Conservation (phyloP, 2,113 vertebrate genomes). For the Clarias batrachus region DNA sequence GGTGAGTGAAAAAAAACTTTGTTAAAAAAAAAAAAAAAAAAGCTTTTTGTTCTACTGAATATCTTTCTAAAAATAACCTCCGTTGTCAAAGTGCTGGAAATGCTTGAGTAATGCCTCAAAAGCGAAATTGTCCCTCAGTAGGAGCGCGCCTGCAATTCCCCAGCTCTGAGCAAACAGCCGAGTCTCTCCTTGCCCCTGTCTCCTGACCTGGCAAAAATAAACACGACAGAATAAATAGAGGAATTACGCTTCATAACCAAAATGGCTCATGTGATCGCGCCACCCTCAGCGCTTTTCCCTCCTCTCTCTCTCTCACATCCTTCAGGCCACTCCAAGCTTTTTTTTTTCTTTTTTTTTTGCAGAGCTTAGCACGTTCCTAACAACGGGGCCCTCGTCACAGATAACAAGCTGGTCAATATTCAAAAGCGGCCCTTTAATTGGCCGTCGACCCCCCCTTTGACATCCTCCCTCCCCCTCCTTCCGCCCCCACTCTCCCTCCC, state of each 20-base stretch:
- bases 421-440: slow-evolving; percentile 61
- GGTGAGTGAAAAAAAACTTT: too few relatives aligned
- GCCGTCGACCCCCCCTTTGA: slow-evolving; percentile 14
- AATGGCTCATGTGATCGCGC: slow-evolving; percentile 55
- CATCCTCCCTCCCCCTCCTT: background rate
- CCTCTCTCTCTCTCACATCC: slow-evolving; percentile 54
- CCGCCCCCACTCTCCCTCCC: background rate
- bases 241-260: slow-evolving; percentile 56
- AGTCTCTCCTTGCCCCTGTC: slow-evolving; percentile 41
- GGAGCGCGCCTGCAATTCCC: background rate
- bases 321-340: slow-evolving; percentile 64
- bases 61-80: background rate
- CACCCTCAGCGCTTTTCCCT: slow-evolving; percentile 63
- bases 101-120: background rate
- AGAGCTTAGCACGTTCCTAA: slow-evolving; percentile 64
- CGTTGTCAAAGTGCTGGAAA: background rate
- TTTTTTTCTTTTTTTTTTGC: slow-evolving; percentile 67
- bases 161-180: background rate
- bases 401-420: slow-evolving; percentile 65
- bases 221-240: slow-evolving; percentile 52
- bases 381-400: slow-evolving; percentile 42
- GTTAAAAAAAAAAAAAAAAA: too few relatives aligned
- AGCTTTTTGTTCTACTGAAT: background rate
- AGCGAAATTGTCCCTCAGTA: background rate
- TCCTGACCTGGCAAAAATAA: slow-evolving; percentile 47